A percentile compares a stretch with the other conserved stretches of the same genome.
Evolutionary conservation across 2,797 vertebrate genomes (phyloP).

Genomic region (Phylloscopus collybita): DNA sequence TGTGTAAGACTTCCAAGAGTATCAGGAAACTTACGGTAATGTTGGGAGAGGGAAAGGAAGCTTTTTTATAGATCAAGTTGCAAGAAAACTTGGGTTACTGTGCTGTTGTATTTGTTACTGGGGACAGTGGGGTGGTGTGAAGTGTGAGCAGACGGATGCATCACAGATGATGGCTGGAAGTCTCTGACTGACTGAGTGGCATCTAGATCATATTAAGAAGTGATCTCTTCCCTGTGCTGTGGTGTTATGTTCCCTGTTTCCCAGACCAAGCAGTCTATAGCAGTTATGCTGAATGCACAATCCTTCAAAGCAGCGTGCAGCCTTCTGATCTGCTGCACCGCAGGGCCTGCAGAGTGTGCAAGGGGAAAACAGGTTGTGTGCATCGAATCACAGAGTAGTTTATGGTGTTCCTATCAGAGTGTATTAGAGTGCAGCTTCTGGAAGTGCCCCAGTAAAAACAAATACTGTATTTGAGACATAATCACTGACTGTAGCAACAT

Average conservation of each 20-base stretch:
- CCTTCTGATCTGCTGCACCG: not conserved
- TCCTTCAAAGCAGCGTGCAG: not conserved
- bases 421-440: not conserved
- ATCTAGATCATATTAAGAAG: not conserved
- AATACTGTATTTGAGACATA: not conserved
- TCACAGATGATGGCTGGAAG: not conserved
- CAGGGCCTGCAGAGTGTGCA: not conserved
- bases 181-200: not conserved
- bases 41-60: not conserved
- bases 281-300: not conserved
- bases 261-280: not conserved
- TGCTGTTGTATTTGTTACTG: not conserved
- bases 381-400: not conserved
- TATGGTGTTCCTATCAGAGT: not conserved
- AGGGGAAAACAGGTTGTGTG: not conserved
- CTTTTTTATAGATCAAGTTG: slow-evolving; percentile 18
- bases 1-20: slow-evolving; percentile 21
- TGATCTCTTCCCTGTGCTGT: not conserved
- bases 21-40: slow-evolving; percentile 11
- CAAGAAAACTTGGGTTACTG: not conserved
- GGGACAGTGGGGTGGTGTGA: not conserved
- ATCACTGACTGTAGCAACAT: not conserved
- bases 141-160: not conserved
- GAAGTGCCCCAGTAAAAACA: not conserved
- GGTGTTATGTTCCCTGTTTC: not conserved